Base-by-base conservation (phyloP, 2,888 invertebrate genomes). In the Ichneumoninae sp. region DNA sequence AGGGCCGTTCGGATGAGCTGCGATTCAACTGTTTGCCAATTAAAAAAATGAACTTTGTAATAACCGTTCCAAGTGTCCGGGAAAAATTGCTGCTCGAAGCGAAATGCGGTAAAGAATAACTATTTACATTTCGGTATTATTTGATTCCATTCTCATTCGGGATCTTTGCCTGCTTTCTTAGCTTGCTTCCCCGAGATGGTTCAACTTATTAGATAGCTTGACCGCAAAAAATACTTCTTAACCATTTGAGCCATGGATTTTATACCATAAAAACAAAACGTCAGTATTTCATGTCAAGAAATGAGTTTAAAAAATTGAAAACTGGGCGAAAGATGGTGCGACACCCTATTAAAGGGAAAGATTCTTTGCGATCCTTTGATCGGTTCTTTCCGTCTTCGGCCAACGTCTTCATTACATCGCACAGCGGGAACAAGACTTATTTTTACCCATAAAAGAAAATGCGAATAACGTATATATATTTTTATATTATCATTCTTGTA, bases 121-220 rank as follows among this genome's bases (percentile, higher is more conserved):
- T 83, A 69, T 68, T 79, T 33, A 1, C 5, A 30, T 71, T 47
- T 36, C 30, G 52, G 19, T 16, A 36, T 60, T 68, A 71, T 52
- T 40, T 13, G 30, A 77, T 68, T 77, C 76, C 73, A 77, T 69
- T 69, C 63, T 77, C 44, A 73, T 74, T 84, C 70, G 50, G 73
- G 60, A 73, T 81, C 71, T 73, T 54, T 54, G 57, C 22, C 66
- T 57, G 63, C 13, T 22, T 65, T 3, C 66, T 50, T 68, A 52
- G 33, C 47, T 81, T 57, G 13, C 68, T 60, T 52, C 33, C 36
- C 68, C 68, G 44, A 50, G 36, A 54, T 50, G 69, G 79, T 36
- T 26, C 63, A 60, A 75, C 74, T 83, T 73, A 83, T 76, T 76
- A 52, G 76, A 40, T 52, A 40, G 71, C 54, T 81, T 73, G 50